Percentiles rank a stretch among this genome's conserved stretches.
phyloP scores from a whole-genome alignment of 2,797 vertebrate genomes.

The Gallirallus australis region DNA sequence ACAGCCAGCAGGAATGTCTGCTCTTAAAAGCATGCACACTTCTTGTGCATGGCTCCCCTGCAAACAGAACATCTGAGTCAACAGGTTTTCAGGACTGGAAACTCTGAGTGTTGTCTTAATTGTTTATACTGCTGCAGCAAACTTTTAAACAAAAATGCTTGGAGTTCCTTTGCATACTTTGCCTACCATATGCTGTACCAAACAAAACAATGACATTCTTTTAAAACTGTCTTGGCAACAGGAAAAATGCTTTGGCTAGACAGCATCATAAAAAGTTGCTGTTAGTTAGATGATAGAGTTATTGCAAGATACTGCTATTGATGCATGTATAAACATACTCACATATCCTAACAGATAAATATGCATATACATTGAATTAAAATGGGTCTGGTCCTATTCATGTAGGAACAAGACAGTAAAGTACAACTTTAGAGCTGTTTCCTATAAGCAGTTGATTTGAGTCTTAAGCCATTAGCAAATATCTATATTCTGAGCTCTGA shows the following conservation, averaged over 20 bases:
- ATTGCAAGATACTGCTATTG: not conserved
- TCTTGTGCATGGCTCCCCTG: conserved; percentile 75
- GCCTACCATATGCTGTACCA: conserved; percentile 81
- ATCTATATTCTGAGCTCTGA: conserved; percentile 47
- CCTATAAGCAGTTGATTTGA: not conserved
- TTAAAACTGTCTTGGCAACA: conserved; percentile 77
- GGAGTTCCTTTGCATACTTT: conserved; percentile 82
- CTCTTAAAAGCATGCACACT: conserved; percentile 71
- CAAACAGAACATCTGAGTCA: conserved; percentile 85
- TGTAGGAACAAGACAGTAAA: not conserved
- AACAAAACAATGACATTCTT: conserved; percentile 86
- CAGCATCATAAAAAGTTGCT: conserved; percentile 70
- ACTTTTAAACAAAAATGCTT: conserved; percentile 86
- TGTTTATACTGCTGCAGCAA: conserved; percentile 83
- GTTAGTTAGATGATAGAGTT: conserved; percentile 44
- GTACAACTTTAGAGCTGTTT: conserved; percentile 56
- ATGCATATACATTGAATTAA: not conserved
- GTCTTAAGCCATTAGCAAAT: conserved; percentile 17
- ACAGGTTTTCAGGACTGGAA: conserved; percentile 86
- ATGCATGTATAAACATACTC: not conserved
- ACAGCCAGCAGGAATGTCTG: conserved; percentile 66
- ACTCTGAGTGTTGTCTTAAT: conserved; percentile 83
- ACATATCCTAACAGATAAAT: not conserved
- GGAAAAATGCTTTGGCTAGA: conserved; percentile 71
- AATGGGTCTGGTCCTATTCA: not conserved